phyloP scores from a whole-genome alignment of 2,888 invertebrate species.

The Monopis laevigella region DNA sequence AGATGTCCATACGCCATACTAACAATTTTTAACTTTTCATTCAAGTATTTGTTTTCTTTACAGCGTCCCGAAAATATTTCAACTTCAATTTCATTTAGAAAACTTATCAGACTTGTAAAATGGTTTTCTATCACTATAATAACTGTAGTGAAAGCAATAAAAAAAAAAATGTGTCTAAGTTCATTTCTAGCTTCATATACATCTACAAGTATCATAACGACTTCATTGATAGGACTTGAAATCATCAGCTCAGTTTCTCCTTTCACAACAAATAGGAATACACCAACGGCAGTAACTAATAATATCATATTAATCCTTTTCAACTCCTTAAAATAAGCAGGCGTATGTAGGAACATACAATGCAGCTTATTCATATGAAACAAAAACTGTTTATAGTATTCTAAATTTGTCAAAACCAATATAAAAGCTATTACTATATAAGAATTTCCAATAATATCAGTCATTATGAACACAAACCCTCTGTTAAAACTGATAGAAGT shows the following conservation, averaged over 20 bases:
- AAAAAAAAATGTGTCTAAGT: neutral
- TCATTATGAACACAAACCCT: neutral
- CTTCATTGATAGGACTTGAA: too few relatives aligned
- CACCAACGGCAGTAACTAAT: neutral
- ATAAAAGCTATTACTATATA: neutral
- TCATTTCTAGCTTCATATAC: slow-evolving; percentile 1
- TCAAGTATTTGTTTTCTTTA: neutral
- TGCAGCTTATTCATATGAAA: neutral
- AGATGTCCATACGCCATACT: neutral
- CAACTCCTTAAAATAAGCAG: neutral
- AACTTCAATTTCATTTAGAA: neutral
- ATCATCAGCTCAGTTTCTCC: neutral
- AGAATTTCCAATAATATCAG: neutral
- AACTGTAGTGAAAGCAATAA: neutral
- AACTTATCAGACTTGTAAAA: neutral
- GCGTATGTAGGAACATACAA: neutral
- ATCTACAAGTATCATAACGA: neutral
- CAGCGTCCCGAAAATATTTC: neutral
- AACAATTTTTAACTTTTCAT: neutral
- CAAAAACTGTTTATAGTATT: slow-evolving; percentile 1
- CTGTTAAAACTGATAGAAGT: neutral
- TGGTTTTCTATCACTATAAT: neutral
- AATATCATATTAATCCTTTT: neutral
- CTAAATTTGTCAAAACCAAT: neutral
- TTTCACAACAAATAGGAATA: neutral